Percentiles rank a stretch among this genome's conserved stretches.
Conservation (phyloP, 2,797 vertebrate genomes). For the Gallinago nigripennis region DNA sequence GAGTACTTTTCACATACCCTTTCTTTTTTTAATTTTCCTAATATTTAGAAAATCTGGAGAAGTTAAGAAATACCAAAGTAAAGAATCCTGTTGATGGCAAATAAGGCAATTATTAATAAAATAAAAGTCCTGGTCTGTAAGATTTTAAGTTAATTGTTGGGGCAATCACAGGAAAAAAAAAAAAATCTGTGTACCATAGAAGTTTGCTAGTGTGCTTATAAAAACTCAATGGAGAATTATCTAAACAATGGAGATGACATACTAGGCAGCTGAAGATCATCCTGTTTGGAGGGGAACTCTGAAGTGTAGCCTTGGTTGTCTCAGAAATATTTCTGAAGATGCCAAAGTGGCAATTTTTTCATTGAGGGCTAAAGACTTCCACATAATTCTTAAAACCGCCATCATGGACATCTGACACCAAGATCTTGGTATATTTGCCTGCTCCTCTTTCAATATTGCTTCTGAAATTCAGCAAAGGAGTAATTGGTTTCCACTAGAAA, state of each 20-base stretch:
- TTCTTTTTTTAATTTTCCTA: background rate
- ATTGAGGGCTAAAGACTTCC: background rate
- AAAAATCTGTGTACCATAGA: background rate
- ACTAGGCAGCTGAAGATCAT: background rate
- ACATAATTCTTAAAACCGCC: background rate
- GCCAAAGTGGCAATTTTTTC: background rate
- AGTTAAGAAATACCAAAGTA: background rate
- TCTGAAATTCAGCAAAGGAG: background rate
- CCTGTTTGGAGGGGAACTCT: background rate
- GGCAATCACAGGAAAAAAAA: background rate
- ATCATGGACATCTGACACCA: background rate
- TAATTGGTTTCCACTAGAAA: background rate
- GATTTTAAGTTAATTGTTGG: background rate
- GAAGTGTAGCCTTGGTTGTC: background rate
- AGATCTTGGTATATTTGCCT: background rate
- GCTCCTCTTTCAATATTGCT: background rate
- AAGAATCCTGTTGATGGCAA: background rate
- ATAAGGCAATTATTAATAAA: background rate
- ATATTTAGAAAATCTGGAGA: background rate
- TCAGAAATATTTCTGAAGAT: background rate
- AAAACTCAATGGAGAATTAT: background rate
- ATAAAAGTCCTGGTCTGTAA: background rate
- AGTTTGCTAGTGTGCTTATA: background rate
- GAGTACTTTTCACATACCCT: background rate
- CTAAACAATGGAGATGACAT: background rate